Percentiles rank a stretch among this genome's conserved stretches.
phyloP scores from a whole-genome alignment of 1,140 invertebrate species.

The Neodiprion virginianus region DNA sequence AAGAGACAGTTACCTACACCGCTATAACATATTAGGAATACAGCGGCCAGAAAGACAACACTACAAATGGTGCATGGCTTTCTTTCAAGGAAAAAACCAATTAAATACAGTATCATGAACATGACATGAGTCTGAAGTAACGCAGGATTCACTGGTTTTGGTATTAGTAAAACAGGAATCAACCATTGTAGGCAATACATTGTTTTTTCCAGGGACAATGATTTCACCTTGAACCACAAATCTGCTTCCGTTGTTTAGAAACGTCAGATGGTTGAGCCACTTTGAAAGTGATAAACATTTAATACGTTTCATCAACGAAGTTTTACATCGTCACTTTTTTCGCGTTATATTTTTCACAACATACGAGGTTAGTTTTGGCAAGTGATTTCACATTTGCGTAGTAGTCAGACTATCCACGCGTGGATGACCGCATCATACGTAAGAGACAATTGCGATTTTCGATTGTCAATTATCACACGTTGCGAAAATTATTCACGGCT shows the following conservation, averaged over 20 bases:
- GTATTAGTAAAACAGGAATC: conserved; percentile 94
- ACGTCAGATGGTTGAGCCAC: too few species aligned
- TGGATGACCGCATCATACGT: too few species aligned
- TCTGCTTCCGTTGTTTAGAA: background rate
- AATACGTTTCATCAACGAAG: too few species aligned
- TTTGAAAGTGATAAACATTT: too few species aligned
- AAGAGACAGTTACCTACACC: conserved; percentile 94
- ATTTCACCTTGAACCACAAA: background rate
- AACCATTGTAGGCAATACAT: conserved; percentile 99
- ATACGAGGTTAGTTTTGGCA: too few species aligned
- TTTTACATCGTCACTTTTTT: too few species aligned
- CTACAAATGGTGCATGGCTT: conserved; percentile 98
- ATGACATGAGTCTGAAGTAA: conserved; percentile 95
- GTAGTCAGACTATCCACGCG: too few species aligned
- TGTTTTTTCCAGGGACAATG: conserved; percentile 22
- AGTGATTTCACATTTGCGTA: too few species aligned
- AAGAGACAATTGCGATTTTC: too few species aligned
- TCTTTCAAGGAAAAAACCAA: conserved; percentile 92
- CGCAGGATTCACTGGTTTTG: conserved; percentile 95
- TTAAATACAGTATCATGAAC: conserved; percentile 93
- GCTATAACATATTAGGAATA: conserved; percentile 94
- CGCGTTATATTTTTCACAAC: too few species aligned
- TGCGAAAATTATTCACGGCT: too few species aligned
- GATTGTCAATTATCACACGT: too few species aligned
- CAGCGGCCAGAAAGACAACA: conserved; percentile 89